Evolutionary conservation across 2,113 vertebrate species (phyloP).

Genomic region (Gasterosteus aculeatus): DNA sequence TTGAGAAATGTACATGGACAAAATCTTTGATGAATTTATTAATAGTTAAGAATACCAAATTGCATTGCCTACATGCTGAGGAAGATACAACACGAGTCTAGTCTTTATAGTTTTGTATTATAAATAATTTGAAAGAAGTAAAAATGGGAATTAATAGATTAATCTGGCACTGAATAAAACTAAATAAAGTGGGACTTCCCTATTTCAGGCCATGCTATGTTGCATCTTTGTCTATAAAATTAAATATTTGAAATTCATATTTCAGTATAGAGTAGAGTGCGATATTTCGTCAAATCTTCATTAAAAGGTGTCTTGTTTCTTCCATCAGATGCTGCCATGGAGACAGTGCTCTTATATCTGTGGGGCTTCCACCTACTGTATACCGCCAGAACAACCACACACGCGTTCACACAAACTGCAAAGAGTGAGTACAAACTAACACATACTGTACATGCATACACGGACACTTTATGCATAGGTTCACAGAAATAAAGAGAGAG

Average conservation of each 20-base stretch:
- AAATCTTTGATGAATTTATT: not conserved
- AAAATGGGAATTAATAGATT: not conserved
- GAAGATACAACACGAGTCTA: no score
- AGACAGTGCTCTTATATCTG: constrained; percentile 61
- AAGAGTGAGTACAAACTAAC: constrained; percentile 4
- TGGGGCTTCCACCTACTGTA: constrained; percentile 31
- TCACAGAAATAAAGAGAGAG: constrained; percentile 54
- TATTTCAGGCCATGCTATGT: constrained; percentile 17
- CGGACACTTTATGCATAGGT: constrained; percentile 65
- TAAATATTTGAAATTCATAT: constrained; percentile 52
- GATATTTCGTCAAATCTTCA: constrained; percentile 76
- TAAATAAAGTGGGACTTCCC: constrained; percentile 16
- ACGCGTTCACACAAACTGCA: constrained; percentile 31
- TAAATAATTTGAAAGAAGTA: not conserved
- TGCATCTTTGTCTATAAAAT: constrained; percentile 44
- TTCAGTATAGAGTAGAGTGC: constrained; percentile 59
- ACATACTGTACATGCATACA: not conserved
- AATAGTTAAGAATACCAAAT: not conserved
- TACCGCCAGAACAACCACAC: constrained; percentile 18
- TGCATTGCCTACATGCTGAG: not conserved
- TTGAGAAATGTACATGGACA: not conserved
- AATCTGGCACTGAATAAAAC: constrained; percentile 5
- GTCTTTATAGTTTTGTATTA: no score
- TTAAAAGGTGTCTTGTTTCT: constrained; percentile 76
- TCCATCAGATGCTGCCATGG: constrained; percentile 75